phyloP scores from a whole-genome alignment of 2,797 vertebrate species.

The Enteromius fasciolatus region DNA sequence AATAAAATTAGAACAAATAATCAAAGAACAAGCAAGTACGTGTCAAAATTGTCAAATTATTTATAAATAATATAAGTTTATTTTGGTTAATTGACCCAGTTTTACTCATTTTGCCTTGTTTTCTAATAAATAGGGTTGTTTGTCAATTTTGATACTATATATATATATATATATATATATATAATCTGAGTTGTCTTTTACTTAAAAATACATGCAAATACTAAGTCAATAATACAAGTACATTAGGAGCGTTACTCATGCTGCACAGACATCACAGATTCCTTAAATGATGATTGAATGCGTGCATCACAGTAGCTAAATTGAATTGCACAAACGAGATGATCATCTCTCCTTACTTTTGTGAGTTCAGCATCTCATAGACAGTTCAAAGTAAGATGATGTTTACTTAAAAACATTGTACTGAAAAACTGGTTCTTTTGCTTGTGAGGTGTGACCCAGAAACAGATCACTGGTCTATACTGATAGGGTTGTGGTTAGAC shows the following conservation, averaged over 20 bases:
- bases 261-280: neutral
- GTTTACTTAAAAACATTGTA: neutral
- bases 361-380: neutral
- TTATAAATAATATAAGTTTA: neutral
- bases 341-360: neutral
- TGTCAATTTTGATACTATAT: neutral
- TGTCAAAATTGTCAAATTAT: neutral
- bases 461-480: neutral
- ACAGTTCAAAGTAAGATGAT: neutral
- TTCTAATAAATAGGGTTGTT: neutral
- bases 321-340: neutral
- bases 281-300: neutral
- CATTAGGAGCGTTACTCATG: neutral
- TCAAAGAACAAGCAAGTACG: no score
- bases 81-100: neutral
- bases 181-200: neutral
- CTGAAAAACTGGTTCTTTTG: neutral
- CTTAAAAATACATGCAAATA: neutral
- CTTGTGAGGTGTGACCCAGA: neutral
- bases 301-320: neutral
- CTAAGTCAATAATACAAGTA: neutral
- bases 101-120: no score
- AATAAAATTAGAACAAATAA: no score
- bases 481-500: neutral
- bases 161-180: no score